Percentiles rank a stretch among this genome's conserved stretches.
Evolutionary conservation across 2,888 invertebrate species (phyloP).

Genomic region (Allacma fusca): DNA sequence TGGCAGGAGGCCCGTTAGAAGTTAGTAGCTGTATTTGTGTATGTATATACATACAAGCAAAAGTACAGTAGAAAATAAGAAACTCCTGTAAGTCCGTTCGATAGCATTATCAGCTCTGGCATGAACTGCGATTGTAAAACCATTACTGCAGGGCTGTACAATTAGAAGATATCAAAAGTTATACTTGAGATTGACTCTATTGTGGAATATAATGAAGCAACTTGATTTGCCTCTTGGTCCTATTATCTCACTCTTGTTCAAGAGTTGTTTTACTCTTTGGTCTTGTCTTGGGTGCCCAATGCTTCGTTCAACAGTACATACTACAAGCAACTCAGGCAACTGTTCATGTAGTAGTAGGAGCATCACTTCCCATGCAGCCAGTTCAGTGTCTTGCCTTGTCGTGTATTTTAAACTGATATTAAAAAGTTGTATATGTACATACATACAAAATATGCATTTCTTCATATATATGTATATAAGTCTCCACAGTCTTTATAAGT

Average conservation of each 20-base stretch:
- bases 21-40: no score
- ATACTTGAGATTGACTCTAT: background rate
- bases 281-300: background rate
- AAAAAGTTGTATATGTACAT: no score
- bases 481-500: no score
- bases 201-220: background rate
- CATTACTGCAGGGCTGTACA: background rate
- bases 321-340: no score
- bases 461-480: no score
- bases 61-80: background rate
- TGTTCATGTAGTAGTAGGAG: no score
- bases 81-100: background rate
- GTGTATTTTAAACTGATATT: no score
- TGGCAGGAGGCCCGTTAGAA: background rate
- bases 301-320: background rate
- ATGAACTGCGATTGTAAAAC: background rate
- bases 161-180: background rate
- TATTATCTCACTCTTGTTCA: background rate
- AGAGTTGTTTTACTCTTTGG: slow-evolving; percentile 3
- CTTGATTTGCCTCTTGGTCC: slow-evolving; percentile 6
- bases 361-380: no score
- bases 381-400: no score
- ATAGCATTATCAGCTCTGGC: background rate
- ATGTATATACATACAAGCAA: no score
- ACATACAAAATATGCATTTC: no score